Conservation (phyloP, 2,797 vertebrate genomes). For the Chrysocyon brachyurus region DNA sequence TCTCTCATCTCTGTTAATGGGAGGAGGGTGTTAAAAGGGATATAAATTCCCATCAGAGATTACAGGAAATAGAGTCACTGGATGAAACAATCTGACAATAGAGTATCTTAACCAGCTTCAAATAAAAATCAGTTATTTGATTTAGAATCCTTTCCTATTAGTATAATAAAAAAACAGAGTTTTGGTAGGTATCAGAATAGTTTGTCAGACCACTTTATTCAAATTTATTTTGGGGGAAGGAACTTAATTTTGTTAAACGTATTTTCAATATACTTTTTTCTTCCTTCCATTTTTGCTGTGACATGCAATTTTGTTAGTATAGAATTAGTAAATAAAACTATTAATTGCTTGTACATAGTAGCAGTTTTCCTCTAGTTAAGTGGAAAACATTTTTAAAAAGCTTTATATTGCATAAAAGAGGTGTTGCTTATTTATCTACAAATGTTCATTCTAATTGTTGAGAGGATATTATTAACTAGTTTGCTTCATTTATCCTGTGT, state of each 20-base stretch:
- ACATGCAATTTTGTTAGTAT: constrained; percentile 33
- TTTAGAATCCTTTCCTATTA: not conserved
- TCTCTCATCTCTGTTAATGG: constrained; percentile 51
- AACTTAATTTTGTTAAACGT: constrained; percentile 1
- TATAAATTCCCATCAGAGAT: constrained; percentile 28
- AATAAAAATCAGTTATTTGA: constrained; percentile 61
- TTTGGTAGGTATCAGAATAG: constrained; percentile 29
- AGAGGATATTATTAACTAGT: not conserved
- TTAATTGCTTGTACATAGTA: constrained; percentile 34
- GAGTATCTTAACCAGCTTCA: constrained; percentile 25
- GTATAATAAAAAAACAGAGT: constrained; percentile 21
- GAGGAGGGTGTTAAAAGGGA: constrained; percentile 14
- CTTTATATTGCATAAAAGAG: not conserved
- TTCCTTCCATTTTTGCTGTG: constrained; percentile 47
- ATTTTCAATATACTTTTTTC: constrained; percentile 45
- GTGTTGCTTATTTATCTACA: constrained; percentile 45
- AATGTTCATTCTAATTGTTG: not conserved
- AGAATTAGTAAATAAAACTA: constrained; percentile 66
- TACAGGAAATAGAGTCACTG: constrained; percentile 42
- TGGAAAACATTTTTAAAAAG: constrained; percentile 24
- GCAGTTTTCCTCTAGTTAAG: not conserved
- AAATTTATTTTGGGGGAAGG: not conserved
- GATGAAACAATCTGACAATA: not conserved
- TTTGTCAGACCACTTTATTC: constrained; percentile 48
- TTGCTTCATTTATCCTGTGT: not conserved